Conservation (phyloP, 2,113 vertebrate genomes). For the Cairina moschata region DNA sequence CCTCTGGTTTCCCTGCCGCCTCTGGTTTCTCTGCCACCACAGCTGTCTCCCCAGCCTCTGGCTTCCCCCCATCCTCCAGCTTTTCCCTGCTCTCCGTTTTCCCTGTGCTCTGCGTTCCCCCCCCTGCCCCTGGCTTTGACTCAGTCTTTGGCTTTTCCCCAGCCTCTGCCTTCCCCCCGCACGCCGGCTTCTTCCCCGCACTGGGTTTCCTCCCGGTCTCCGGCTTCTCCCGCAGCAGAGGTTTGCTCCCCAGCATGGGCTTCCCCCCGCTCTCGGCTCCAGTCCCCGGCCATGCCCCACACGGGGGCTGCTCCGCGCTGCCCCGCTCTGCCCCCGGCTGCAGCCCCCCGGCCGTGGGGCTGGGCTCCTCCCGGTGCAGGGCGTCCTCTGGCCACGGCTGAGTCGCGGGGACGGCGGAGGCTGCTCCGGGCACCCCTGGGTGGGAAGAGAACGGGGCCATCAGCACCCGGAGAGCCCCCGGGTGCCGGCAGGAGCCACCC, state of each 20-base stretch:
- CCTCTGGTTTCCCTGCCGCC: accelerated
- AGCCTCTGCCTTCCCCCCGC: background rate
- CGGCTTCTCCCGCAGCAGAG: background rate
- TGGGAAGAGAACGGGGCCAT: background rate
- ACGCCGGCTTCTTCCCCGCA: background rate
- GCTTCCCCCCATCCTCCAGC: background rate
- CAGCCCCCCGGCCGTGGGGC: accelerated
- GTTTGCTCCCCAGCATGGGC: accelerated
- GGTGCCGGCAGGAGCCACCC: no score
- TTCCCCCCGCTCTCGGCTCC: background rate
- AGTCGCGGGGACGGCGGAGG: background rate
- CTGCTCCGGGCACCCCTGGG: background rate
- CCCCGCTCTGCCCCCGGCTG: accelerated
- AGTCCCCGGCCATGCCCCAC: accelerated
- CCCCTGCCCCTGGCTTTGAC: background rate
- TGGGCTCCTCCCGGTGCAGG: background rate
- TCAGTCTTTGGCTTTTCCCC: background rate
- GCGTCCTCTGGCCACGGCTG: no score
- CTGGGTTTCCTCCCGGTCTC: background rate
- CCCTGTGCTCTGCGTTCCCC: background rate
- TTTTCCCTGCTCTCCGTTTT: background rate
- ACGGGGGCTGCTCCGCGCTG: background rate
- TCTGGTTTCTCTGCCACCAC: accelerated
- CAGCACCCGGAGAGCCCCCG: no score
- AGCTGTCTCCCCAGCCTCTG: accelerated